Percentiles rank a stretch among this genome's conserved stretches.
phyloP scores from a whole-genome alignment of 2,113 vertebrate species.

The Oryctolagus cuniculus region DNA sequence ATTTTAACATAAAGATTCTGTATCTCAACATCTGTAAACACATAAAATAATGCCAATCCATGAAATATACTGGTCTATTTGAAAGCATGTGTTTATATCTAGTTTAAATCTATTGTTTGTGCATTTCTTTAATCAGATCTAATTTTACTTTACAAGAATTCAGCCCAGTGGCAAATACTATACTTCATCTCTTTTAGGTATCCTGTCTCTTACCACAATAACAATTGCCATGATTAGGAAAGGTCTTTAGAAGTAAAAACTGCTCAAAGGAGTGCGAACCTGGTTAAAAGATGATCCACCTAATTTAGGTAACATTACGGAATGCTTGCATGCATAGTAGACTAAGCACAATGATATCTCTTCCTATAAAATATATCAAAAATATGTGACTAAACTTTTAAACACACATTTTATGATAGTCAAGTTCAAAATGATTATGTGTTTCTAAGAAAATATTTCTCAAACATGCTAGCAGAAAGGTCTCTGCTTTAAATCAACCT shows the following conservation, averaged over 20 bases:
- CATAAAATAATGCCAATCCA: constrained; percentile 45
- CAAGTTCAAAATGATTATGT: not conserved
- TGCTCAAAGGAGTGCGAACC: not conserved
- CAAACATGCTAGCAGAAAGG: not conserved
- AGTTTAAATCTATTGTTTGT: not conserved
- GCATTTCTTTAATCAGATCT: not conserved
- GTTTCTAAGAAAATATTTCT: not conserved
- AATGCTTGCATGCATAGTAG: not conserved
- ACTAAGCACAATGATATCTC: not conserved
- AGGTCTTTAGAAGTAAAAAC: not conserved
- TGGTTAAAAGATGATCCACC: not conserved
- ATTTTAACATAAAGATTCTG: constrained; percentile 73
- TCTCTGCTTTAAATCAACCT: not conserved
- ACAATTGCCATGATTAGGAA: not conserved
- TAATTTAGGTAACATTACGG: not conserved
- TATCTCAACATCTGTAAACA: constrained; percentile 57
- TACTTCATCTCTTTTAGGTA: not conserved
- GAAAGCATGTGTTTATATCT: not conserved
- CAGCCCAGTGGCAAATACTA: not conserved
- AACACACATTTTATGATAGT: not conserved
- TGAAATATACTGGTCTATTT: not conserved
- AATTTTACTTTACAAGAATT: constrained; percentile 19
- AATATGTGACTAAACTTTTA: not conserved
- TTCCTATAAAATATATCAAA: not conserved
- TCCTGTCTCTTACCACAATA: not conserved